These are phyloP conservation scores for Sebastes paucispinis DNA, from an alignment of 2,797 vertebrate species.

Conservation along the genomic window DNA sequence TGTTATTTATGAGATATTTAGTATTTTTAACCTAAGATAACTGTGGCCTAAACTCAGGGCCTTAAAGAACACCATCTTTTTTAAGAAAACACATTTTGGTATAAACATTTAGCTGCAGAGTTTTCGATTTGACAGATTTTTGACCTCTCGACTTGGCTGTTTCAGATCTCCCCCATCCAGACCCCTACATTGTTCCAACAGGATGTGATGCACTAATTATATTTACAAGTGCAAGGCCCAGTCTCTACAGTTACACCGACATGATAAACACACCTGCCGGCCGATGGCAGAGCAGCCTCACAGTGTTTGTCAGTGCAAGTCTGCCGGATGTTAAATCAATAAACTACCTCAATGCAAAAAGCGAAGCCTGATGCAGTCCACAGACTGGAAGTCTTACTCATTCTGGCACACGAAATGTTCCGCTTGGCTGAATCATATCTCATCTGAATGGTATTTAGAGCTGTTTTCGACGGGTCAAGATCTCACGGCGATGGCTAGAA, in stretches of 20 bases:
- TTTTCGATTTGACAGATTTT: not conserved
- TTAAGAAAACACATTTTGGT: not conserved
- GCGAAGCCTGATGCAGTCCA: slow-evolving; percentile 47
- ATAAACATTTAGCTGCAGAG: not conserved
- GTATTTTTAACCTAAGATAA: too few species aligned
- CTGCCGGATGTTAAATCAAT: slow-evolving; percentile 76
- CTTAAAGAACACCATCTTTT: too few species aligned
- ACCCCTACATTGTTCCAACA: slow-evolving; percentile 47
- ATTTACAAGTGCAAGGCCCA: slow-evolving; percentile 72
- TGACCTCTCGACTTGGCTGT: slow-evolving; percentile 35
- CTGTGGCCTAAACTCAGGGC: too few species aligned
- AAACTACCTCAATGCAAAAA: slow-evolving; percentile 62
- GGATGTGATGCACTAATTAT: slow-evolving; percentile 76
- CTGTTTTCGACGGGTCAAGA: slow-evolving; percentile 32
- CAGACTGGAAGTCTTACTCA: slow-evolving; percentile 59
- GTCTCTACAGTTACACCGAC: slow-evolving; percentile 56
- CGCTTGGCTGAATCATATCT: slow-evolving; percentile 50
- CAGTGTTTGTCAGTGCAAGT: slow-evolving; percentile 67
- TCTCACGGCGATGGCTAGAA: not conserved
- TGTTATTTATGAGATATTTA: not conserved
- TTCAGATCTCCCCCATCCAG: slow-evolving; percentile 46
- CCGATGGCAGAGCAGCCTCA: slow-evolving; percentile 51
- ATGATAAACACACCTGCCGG: slow-evolving; percentile 83
- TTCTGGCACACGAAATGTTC: slow-evolving; percentile 52
- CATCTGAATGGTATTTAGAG: slow-evolving; percentile 62